Conservation (phyloP, 2,888 invertebrate genomes). For the Eristalinus sepulchralis region DNA sequence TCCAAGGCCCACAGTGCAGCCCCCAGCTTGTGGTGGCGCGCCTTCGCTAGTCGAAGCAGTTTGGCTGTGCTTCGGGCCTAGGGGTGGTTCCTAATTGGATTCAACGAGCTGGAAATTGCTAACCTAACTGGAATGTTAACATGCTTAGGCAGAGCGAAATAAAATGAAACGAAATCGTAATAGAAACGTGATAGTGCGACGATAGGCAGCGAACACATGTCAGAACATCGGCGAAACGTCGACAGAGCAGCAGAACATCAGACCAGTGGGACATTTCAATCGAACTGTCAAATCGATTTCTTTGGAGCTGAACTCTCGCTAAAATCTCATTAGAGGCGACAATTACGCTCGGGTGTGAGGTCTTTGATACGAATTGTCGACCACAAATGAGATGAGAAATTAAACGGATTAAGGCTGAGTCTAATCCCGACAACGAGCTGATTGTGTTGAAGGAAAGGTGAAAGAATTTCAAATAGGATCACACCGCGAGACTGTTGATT, state of each 20-base stretch:
- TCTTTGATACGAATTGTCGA: background rate
- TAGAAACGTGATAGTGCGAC: background rate
- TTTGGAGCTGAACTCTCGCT: slow-evolving; percentile 26
- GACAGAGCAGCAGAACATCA: background rate
- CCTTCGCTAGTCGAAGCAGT: background rate
- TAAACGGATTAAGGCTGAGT: slow-evolving; percentile 46
- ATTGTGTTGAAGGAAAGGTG: slow-evolving; percentile 6
- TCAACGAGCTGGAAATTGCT: slow-evolving; percentile 71
- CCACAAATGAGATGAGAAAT: slow-evolving; percentile 36
- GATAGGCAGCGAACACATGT: background rate
- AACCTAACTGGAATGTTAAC: slow-evolving; percentile 68
- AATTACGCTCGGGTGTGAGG: slow-evolving; percentile 46
- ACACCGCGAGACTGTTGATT: background rate
- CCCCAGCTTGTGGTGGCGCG: background rate
- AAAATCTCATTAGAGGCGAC: slow-evolving; percentile 55
- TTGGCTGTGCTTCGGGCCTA: slow-evolving; percentile 39
- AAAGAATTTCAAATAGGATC: background rate
- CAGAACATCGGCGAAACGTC: background rate
- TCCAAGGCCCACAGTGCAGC: background rate
- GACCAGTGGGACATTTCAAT: background rate
- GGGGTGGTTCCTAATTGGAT: slow-evolving; percentile 69
- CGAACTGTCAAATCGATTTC: slow-evolving; percentile 64
- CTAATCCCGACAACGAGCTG: slow-evolving; percentile 28
- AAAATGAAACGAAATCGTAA: slow-evolving; percentile 37
- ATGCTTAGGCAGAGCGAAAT: slow-evolving; percentile 57